phyloP scores from a whole-genome alignment of 1,140 invertebrate species.

The Artemia franciscana region DNA sequence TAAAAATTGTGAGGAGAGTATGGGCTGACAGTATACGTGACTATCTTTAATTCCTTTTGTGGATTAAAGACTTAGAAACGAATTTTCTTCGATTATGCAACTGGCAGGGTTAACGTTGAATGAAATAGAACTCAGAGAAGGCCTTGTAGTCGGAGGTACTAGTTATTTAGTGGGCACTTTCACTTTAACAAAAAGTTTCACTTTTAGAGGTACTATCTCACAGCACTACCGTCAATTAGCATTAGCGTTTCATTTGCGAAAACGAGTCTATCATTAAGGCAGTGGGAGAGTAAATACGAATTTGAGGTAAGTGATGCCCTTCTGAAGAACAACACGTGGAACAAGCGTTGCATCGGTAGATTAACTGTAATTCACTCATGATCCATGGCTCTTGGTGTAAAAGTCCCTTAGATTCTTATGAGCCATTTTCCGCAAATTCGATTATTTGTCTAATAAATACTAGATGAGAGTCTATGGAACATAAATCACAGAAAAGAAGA shows the following conservation, averaged over 20 bases:
- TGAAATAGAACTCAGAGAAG: conserved; percentile 23
- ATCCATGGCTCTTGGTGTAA: too few species aligned
- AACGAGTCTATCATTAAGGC: conserved; percentile 18
- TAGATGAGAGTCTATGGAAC: too few species aligned
- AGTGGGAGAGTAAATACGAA: conserved; percentile 20
- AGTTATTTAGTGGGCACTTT: conserved; percentile 33
- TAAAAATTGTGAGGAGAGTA: too few species aligned
- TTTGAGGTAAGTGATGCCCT: conserved; percentile 23
- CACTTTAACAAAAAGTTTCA: too few species aligned
- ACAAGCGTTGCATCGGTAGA: too few species aligned
- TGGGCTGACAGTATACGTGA: too few species aligned
- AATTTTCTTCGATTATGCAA: conserved; percentile 62
- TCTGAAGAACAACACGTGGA: too few species aligned
- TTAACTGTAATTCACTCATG: too few species aligned
- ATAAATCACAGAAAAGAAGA: too few species aligned
- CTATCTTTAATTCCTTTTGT: background rate
- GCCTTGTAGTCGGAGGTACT: conserved; percentile 28
- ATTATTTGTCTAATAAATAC: too few species aligned
- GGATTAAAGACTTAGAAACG: conserved; percentile 13
- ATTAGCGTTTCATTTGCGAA: conserved; percentile 21
- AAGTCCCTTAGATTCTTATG: too few species aligned
- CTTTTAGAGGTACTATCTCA: background rate
- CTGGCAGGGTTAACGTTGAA: conserved; percentile 41
- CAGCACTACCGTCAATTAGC: conserved; percentile 4
- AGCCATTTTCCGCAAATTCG: too few species aligned